These are phyloP conservation scores for Elysia crispata DNA, from an alignment of 2,888 invertebrate genomes.

Conservation along the genomic window DNA sequence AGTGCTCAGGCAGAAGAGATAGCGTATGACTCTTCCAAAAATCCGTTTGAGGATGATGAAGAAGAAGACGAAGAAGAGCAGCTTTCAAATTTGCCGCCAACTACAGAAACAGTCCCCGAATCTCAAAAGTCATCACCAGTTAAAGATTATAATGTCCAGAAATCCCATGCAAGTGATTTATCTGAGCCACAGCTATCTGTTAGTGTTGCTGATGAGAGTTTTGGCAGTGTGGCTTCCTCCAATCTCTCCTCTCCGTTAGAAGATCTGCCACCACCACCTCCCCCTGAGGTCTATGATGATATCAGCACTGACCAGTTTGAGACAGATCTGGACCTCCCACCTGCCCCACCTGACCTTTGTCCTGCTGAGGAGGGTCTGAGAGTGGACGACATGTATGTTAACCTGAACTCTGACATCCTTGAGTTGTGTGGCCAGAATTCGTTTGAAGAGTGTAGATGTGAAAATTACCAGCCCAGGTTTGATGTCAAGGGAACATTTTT, in stretches of 20 bases:
- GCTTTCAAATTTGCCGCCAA: neutral
- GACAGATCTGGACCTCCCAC: constrained; percentile 38
- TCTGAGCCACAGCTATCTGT: constrained; percentile 25
- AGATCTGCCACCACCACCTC: constrained; percentile 35
- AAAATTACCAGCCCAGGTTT: constrained; percentile 42
- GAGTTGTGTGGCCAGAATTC: constrained; percentile 48
- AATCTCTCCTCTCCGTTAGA: constrained; percentile 21
- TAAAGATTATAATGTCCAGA: neutral
- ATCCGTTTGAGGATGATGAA: no score
- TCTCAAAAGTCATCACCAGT: neutral
- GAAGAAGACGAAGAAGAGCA: no score
- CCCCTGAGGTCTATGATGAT: constrained; percentile 28
- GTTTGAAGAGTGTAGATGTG: constrained; percentile 51
- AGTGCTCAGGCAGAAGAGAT: no score
- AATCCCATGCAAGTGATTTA: neutral
- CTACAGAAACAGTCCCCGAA: neutral
- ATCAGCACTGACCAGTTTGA: constrained; percentile 34
- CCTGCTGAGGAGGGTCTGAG: constrained; percentile 18
- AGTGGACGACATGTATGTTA: constrained; percentile 23
- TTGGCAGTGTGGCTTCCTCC: constrained; percentile 28
- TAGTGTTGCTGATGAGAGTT: constrained; percentile 28
- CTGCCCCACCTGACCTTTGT: constrained; percentile 47
- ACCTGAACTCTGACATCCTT: constrained; percentile 33
- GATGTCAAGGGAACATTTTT: constrained; percentile 36
- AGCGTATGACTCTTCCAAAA: no score